These are phyloP conservation scores for Danionella dracula DNA, from an alignment of 2,797 vertebrate species.

Conservation along the genomic window DNA sequence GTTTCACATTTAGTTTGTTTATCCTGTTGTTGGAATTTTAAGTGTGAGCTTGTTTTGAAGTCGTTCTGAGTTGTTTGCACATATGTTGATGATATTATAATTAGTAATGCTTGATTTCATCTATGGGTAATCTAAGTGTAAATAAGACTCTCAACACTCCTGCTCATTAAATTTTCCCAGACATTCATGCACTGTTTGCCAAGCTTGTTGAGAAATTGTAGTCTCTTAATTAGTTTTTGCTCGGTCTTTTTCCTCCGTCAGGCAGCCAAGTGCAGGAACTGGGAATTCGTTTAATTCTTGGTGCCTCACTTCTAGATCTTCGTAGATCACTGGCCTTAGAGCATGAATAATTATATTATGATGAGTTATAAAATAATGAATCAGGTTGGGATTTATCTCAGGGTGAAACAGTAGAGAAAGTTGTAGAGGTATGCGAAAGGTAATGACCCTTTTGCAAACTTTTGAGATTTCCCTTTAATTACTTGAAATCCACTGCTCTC, in stretches of 20 bases:
- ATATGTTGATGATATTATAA: constrained; percentile 20
- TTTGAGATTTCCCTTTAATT: too few species aligned
- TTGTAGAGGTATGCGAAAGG: not conserved
- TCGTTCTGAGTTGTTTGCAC: constrained; percentile 10
- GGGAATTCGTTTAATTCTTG: not conserved
- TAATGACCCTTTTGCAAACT: not conserved
- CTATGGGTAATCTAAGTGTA: constrained; percentile 66
- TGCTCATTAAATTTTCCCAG: constrained; percentile 49
- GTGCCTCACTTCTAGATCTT: not conserved
- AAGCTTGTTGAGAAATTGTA: constrained; percentile 13
- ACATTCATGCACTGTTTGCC: constrained; percentile 5
- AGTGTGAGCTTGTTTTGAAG: constrained; percentile 6
- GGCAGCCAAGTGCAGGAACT: not conserved
- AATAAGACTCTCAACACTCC: constrained; percentile 59
- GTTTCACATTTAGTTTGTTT: not conserved
- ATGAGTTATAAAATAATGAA: constrained; percentile 12
- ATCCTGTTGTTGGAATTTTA: constrained; percentile 9
- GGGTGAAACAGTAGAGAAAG: not conserved
- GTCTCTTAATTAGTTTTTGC: constrained; percentile 54
- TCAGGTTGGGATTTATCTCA: not conserved
- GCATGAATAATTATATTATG: constrained; percentile 19
- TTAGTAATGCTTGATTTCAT: constrained; percentile 45
- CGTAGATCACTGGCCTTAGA: not conserved
- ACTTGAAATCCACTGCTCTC: too few species aligned
- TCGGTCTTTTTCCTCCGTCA: not conserved